These are phyloP conservation scores for Ptychoptera contaminata DNA, from an alignment of 2,888 invertebrate species.

Conservation along the genomic window DNA sequence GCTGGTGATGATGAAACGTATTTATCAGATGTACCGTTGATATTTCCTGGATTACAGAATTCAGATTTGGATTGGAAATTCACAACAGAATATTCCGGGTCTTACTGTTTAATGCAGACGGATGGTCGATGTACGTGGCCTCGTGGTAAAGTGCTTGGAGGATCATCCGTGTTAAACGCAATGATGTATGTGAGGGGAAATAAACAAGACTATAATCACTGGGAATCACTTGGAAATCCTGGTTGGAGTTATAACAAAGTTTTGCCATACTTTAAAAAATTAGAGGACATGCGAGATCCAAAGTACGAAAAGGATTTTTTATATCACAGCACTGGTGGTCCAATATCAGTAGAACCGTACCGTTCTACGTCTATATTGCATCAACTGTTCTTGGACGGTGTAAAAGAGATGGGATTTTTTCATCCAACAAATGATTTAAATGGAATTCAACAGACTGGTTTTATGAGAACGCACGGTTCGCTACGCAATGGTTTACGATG, in stretches of 20 bases:
- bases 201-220: constrained; percentile 67
- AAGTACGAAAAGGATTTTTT: constrained; percentile 36
- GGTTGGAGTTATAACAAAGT: constrained; percentile 70
- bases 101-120: constrained; percentile 52
- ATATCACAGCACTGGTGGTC: constrained; percentile 58
- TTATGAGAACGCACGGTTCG: constrained; percentile 61
- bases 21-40: constrained; percentile 52
- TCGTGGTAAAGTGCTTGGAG: constrained; percentile 63
- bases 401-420: constrained; percentile 41
- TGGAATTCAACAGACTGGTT: constrained; percentile 63
- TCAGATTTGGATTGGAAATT: constrained; percentile 72
- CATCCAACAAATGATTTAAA: constrained; percentile 58
- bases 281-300: constrained; percentile 59
- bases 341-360: constrained; percentile 55
- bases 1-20: constrained; percentile 62
- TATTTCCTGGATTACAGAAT: constrained; percentile 55
- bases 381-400: constrained; percentile 52
- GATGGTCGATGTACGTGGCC: constrained; percentile 56
- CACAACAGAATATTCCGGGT: constrained; percentile 51
- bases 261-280: constrained; percentile 62
- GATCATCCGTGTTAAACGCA: constrained; percentile 72
- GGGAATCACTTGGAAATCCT: constrained; percentile 54
- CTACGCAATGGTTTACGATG: constrained; percentile 63
- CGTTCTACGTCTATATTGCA: constrained; percentile 53
- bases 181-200: constrained; percentile 84